Evolutionary conservation across 2,888 invertebrate species (phyloP).

Genomic region (Lochmaea crataegi): DNA sequence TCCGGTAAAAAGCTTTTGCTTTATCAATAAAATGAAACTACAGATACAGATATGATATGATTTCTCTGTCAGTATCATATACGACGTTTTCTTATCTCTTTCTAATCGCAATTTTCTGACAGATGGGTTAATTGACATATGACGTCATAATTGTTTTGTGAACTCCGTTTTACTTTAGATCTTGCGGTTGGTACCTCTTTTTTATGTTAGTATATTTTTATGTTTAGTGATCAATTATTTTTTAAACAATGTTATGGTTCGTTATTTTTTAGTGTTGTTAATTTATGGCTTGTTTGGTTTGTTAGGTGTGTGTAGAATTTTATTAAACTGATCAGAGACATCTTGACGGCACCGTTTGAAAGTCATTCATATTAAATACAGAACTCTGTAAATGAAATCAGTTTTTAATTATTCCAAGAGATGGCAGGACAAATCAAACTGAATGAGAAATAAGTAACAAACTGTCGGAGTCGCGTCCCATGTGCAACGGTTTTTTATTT

Average conservation of each 20-base stretch:
- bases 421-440: neutral
- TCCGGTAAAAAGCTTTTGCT: conserved; percentile 4
- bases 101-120: neutral
- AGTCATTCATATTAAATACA: neutral
- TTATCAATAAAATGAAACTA: conserved; percentile 8
- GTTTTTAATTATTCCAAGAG: neutral
- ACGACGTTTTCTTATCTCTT: neutral
- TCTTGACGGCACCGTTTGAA: neutral
- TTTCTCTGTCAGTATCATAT: conserved; percentile 11
- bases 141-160: neutral
- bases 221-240: no score
- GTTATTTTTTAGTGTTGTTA: no score
- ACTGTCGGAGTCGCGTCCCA: no score
- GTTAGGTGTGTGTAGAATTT: neutral
- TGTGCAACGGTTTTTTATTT: no score
- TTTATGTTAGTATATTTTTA: neutral
- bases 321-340: neutral
- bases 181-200: neutral
- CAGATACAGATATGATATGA: neutral
- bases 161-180: neutral
- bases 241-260: no score
- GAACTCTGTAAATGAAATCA: neutral
- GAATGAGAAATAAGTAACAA: neutral
- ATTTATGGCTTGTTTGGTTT: no score
- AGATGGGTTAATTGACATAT: neutral